Evolutionary conservation across 2,113 vertebrate species (phyloP), one percentile per base, ranked within the genome.

Genomic region (Picathartes gymnocephalus): DNA sequence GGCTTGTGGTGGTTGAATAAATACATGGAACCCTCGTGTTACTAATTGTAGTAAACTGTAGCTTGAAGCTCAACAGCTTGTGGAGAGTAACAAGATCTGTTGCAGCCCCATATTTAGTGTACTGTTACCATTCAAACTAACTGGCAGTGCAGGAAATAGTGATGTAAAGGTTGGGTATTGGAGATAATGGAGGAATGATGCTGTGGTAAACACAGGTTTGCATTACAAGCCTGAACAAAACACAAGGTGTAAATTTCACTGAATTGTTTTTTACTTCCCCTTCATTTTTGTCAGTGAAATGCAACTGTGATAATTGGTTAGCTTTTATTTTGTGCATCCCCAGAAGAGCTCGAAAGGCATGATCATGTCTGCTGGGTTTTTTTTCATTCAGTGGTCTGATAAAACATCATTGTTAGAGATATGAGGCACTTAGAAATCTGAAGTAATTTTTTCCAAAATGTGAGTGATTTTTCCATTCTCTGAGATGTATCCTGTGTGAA

Each of bases 1-100:
- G 93, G 92, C 94, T 97, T 98, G 88, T 96, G 90, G 87, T 95
- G 90, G 58, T 83, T 58, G 8, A 78, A 92, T 76, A 96, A 69
- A 42, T 92, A 57, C 47, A 40, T 42, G 81, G 94, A 69, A 22
- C n/a, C 11, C 53, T 92, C 90, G 95, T 92, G 72, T 92, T 91
- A 88, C 88, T 96, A 76, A 96, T 61, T 58, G 86, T 88, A 69
- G 87, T 88, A 71, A 95, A 68, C 76, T 70, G 40, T 74, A 96
- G 69, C 68, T 82, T 66, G 51, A 66, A 73, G n/a, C n/a, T 90
- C 81, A 66, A 19, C 33, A 66, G 47, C n/a, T 42, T 64, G 25
- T 77, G 24, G 62, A 66, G 37, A 85, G 35, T 58, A 81, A 78
- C 19, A 50, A 69, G 74, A 45, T 53, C 31, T 4, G 12, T 82